Evolutionary conservation across 2,113 vertebrate genomes (phyloP).

Genomic region (human (Homo sapiens)): DNA sequence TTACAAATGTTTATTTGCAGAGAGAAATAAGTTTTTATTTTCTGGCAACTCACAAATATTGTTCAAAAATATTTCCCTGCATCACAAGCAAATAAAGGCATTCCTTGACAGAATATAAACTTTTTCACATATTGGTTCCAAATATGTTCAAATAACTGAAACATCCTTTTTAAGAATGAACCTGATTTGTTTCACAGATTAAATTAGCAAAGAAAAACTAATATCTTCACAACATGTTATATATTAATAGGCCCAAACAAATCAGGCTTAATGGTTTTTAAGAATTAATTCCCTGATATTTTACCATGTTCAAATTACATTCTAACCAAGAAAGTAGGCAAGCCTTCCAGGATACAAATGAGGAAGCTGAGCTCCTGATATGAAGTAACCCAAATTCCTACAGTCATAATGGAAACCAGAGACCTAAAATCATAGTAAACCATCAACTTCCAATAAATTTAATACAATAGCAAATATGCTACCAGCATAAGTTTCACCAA

Average conservation of each 20-base stretch:
- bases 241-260: conserved; percentile 14
- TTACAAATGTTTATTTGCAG: conserved; percentile 14
- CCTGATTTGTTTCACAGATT: not conserved
- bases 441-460: not conserved
- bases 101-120: not conserved
- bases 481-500: not conserved
- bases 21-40: not conserved
- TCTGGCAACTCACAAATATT: conserved; percentile 1
- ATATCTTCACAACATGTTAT: not conserved
- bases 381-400: not conserved
- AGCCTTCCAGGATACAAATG: not conserved
- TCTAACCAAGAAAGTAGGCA: not conserved
- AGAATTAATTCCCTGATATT: conserved; percentile 37
- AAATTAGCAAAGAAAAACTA: conserved; percentile 51
- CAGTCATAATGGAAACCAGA: not conserved
- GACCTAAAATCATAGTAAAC: not conserved
- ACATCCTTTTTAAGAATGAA: not conserved
- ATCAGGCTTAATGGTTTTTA: conserved; percentile 15
- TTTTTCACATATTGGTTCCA: conserved; percentile 5
- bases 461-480: not conserved
- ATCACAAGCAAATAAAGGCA: not conserved
- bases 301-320: not conserved
- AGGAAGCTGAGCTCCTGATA: not conserved
- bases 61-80: not conserved
- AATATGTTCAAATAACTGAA: not conserved